Conservation (phyloP, 2,888 invertebrate species). For the Nomada fucata region DNA sequence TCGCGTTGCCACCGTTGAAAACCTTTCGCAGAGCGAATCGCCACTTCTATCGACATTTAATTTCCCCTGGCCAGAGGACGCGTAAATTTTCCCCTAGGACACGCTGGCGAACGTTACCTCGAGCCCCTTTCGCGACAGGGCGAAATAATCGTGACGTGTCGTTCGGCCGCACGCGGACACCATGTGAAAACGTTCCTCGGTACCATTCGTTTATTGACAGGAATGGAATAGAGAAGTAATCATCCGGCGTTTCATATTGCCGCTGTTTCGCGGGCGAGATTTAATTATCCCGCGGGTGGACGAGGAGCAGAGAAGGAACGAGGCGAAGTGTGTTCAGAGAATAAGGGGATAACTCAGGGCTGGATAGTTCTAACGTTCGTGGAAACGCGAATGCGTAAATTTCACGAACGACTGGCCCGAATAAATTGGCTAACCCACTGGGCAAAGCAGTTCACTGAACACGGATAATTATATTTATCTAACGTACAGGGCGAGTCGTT, state of each 20-base stretch:
- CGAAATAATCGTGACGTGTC: slow-evolving; percentile 52
- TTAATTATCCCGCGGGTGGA: not conserved
- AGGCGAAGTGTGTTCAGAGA: not conserved
- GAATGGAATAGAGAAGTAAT: not conserved
- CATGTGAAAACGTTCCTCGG: not conserved
- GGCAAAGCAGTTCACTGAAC: slow-evolving; percentile 25
- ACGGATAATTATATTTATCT: slow-evolving; percentile 34
- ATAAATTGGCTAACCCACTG: slow-evolving; percentile 36
- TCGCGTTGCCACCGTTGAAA: slow-evolving; percentile 1
- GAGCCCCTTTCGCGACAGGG: slow-evolving; percentile 20
- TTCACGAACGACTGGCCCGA: slow-evolving; percentile 21
- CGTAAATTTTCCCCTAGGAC: slow-evolving; percentile 61
- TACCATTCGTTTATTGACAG: no score
- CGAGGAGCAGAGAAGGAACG: not conserved
- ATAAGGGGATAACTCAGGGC: slow-evolving; percentile 13
- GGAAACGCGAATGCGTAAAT: slow-evolving; percentile 23
- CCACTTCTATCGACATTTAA: slow-evolving; percentile 70
- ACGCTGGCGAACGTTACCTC: slow-evolving; percentile 27
- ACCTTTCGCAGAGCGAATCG: slow-evolving; percentile 60
- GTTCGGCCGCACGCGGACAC: not conserved
- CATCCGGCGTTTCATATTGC: not conserved
- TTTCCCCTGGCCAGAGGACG: slow-evolving; percentile 65
- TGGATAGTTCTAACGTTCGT: slow-evolving; percentile 11
- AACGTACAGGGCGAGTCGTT: not conserved
- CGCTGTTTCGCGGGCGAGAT: slow-evolving; percentile 13